These are phyloP conservation scores for Cepaea hortensis DNA, from an alignment of 2,888 invertebrate species.

Conservation along the genomic window DNA sequence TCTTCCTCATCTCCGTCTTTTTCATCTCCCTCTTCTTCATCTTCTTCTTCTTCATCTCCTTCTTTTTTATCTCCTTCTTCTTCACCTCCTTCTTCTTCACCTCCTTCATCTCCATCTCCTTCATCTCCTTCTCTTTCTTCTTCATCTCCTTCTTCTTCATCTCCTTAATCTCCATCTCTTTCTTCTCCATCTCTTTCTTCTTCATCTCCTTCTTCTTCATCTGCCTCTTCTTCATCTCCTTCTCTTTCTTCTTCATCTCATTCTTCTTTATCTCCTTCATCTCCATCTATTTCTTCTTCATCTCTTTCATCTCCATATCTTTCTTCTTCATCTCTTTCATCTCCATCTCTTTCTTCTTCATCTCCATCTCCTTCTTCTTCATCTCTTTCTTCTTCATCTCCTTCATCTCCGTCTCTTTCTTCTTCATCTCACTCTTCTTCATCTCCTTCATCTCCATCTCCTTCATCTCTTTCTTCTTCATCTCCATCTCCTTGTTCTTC, in stretches of 20 bases:
- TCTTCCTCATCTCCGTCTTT: too few relatives aligned
- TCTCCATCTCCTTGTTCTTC: too few relatives aligned
- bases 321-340: background rate
- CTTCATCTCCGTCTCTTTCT: background rate
- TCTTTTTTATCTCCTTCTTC: too few relatives aligned
- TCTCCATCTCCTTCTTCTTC: background rate
- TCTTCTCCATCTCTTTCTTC: too few relatives aligned
- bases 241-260: background rate
- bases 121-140: conserved; percentile 12
- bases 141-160: background rate
- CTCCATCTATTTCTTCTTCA: background rate
- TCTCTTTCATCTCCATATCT: background rate
- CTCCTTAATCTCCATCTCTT: background rate
- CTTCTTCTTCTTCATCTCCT: too few relatives aligned
- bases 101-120: background rate
- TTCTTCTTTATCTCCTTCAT: background rate
- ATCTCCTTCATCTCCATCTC: background rate
- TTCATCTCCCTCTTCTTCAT: too few relatives aligned
- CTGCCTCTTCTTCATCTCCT: background rate
- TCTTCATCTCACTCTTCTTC: too few relatives aligned
- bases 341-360: background rate
- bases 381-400: background rate
- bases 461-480: background rate
- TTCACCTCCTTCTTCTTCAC: too few relatives aligned
- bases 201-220: conserved; percentile 8